Conservation (phyloP, 2,888 invertebrate species). For the Euspilapteryx auroguttella region DNA sequence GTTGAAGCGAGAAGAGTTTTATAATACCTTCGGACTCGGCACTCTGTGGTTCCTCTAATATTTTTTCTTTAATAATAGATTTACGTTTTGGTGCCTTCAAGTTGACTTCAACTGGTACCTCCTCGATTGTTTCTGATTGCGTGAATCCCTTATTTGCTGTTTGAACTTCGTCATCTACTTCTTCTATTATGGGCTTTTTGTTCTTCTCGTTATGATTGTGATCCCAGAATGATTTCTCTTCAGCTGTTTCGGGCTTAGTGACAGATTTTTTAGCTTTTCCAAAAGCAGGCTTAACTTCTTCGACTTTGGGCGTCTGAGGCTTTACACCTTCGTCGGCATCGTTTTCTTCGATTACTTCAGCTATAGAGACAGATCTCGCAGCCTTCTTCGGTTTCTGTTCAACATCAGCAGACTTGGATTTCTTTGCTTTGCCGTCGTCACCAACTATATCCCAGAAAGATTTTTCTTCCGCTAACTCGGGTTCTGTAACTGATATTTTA, state of each 20-base stretch:
- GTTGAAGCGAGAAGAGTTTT: conserved; percentile 21
- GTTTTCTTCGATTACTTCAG: conserved; percentile 4
- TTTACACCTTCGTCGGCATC: conserved; percentile 4
- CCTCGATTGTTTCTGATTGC: conserved; percentile 32
- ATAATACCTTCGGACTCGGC: conserved; percentile 54
- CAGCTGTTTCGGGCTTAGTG: conserved; percentile 18
- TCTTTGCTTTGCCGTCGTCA: conserved; percentile 5
- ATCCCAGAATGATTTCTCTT: conserved; percentile 32
- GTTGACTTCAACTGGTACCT: conserved; percentile 30
- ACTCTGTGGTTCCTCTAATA: conserved; percentile 44
- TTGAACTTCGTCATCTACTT: conserved; percentile 16
- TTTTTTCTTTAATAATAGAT: conserved; percentile 39
- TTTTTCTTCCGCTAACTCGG: conserved; percentile 15
- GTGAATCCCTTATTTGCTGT: conserved; percentile 17
- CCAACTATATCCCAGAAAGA: conserved; percentile 12
- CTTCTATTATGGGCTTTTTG: conserved; percentile 18
- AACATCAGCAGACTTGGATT: conserved; percentile 6
- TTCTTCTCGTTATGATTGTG: conserved; percentile 24
- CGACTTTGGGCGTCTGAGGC: not conserved
- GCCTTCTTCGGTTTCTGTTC: conserved; percentile 5
- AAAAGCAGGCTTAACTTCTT: conserved; percentile 6
- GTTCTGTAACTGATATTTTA: conserved; percentile 18
- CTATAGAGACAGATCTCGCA: not conserved
- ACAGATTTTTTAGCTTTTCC: conserved; percentile 9
- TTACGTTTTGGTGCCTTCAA: conserved; percentile 38